Evolutionary conservation across 2,888 invertebrate genomes (phyloP), one percentile per base, ranked within the genome.

Genomic region (Himalopsyche anomala): DNA sequence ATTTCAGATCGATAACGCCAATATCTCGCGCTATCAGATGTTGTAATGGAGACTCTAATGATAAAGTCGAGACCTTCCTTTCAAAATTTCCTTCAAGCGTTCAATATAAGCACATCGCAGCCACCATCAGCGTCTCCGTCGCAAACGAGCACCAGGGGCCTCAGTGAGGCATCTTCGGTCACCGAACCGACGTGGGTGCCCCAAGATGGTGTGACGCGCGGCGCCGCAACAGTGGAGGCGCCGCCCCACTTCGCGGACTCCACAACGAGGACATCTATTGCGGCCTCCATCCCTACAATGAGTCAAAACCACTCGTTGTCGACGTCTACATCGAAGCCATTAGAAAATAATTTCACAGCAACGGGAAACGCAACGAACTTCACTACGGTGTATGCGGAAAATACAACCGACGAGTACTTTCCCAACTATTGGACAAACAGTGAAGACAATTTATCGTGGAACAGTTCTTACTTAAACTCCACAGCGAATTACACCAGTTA

Each of bases 391-490:
- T 91, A 91, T 87, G 90, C 90, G 88, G 90, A 90, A 89, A 91
- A 91, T 89, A 91, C 89, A 86, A 90, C 90, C 87, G 89, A 90
- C 87, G 89, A 90, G 82, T 90, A 89, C 84, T 90, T 89, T 85
- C 90, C 90, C 79, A 90, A 90, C 84, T 90, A 90, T 89, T 91
- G 91, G 89, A 90, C 90, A 82, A 89, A 90, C 88, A 90, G 90
- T 87, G 91, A 91, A 91, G 91, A 94, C 90, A 93, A 94, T 90
- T 92, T 94, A 89, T 91, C 93, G 51, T 94, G 92, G 91, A 93
- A 94, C 90, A 92, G 92, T 90, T 91, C 93, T 84, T 91, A 91
- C 88, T 90, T 93, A 91, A 94, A 94, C 90, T 90, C 92, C 90
- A 93, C 93, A 89, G 93, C 93, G 90, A 93, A 94, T 90, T 91